Base-by-base conservation (phyloP, 1,140 invertebrate genomes). In the Neodiprion fabricii region DNA sequence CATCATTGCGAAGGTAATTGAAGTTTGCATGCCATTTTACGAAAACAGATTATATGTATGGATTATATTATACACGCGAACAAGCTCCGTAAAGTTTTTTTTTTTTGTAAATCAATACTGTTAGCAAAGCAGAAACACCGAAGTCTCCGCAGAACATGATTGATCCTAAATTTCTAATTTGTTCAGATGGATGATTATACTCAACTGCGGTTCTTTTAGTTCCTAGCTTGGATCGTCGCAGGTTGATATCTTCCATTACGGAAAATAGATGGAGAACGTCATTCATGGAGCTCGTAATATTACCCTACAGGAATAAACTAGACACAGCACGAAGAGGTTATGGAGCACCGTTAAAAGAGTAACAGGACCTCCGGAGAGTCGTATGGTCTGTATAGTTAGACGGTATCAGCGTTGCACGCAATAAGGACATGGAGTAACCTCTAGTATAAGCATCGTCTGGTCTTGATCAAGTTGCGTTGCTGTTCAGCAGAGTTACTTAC, bases 291-390 rank as follows among this genome's bases (percentile, higher is more conserved):
- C 11, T 9, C 11, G 53, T 61, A 14, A 61, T 17, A 61, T 61
- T 61, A 61, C 9, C 53, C 53, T 61, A 17, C 4, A 61, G n/a
- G 53, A 61, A 61, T 61, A 17, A 14, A 61, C 53, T 17, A 61
- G 53, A 17, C 53, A 5, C 53, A 61, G 53, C 4, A 61, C n/a
- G 53, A 61, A 61, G 53, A 69, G 67, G 17, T 69, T 69, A 69
- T 21, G 11, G 40, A 7, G 67, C 21, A 21, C 11, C 67, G 40
- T 69, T 69, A 69, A 47, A 69, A 69, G 67, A 69, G 67, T 69
- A 69, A 14, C 40, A 47, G 67, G 67, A 4, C n/a, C 67, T 69
- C 67, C 11, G 14, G 67, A 21, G 67, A 23, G 40, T 69, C 67
- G 67, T 69, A 17, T 9, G 23, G 1, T 65, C 12, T 21, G 17